Base-by-base conservation (phyloP, 2,888 invertebrate genomes). In the Hofmannophila pseudospretella region DNA sequence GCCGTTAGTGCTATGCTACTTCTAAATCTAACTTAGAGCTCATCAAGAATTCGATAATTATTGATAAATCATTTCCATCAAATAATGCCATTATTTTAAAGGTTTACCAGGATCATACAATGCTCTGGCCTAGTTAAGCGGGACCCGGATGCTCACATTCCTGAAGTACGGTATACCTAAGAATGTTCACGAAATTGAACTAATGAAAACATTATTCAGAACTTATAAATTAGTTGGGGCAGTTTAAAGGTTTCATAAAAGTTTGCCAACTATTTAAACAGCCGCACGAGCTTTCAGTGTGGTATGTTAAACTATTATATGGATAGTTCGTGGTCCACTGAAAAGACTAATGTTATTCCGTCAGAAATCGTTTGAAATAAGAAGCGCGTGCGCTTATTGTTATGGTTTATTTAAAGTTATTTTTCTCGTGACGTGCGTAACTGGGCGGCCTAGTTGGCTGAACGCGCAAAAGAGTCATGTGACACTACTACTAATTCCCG, bases 351-450 rank as follows among this genome's bases (percentile, higher is more conserved):
- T 66, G 63, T 53, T 59, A 54, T 63, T 57, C 49, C 45, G 55
- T 53, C 61, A 53, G 57, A 59, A 54, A 60, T 57, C 64, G 67
- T 69, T 68, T 63, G 60, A 68, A 70, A 69, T 58, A 50, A 51
- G 61, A 69, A 59, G 16, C 55, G n/a, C 58, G 44, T 51, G 35
- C 53, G 63, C 62, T 65, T 67, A 73, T 77, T 74, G 67, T 78
- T 69, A 72, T 69, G 61, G 67, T 65, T 70, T 73, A 73, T 81
- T 78, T 71, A 69, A 74, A 75, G 67, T 63, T 71, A 65, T 67
- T 72, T 71, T 60, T 54, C 44, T 45, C 46, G 58, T 44, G 51
- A 38, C 56, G 63, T 71, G 75, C 79, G 81, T 78, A 77, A 77
- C 45, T 50, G 50, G 56, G 43, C 63, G 60, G 64, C 68, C 67